Conservation (phyloP, 2,113 vertebrate genomes). For the Synodontis membranacea region DNA sequence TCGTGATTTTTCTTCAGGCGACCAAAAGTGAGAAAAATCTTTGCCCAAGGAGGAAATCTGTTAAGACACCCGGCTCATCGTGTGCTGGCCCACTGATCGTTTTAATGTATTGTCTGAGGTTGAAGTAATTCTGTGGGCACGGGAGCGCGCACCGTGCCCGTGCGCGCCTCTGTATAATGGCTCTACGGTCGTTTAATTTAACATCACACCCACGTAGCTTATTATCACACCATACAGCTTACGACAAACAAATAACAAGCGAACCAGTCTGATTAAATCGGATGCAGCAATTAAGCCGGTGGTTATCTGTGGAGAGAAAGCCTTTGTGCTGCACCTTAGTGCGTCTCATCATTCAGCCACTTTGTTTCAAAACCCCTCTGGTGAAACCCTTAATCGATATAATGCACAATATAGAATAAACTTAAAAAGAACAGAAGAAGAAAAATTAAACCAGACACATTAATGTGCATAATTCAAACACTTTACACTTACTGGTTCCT, state of each 20-base stretch:
- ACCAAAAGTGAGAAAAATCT: background rate
- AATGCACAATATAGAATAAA: no score
- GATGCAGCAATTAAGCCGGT: background rate
- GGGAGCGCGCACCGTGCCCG: conserved; percentile 16
- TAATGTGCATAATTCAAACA: background rate
- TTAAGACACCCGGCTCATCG: background rate
- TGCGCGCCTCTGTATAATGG: conserved; percentile 18
- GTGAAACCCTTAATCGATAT: conserved; percentile 5
- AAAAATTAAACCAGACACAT: background rate
- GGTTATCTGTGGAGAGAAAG: background rate
- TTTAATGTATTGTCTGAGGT: conserved; percentile 26
- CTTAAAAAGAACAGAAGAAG: background rate
- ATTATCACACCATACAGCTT: background rate
- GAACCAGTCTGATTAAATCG: background rate
- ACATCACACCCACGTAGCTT: background rate
- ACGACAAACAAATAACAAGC: background rate
- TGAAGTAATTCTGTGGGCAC: conserved; percentile 12
- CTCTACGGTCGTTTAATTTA: background rate
- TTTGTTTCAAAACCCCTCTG: background rate
- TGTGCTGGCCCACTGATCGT: background rate
- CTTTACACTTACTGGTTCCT: conserved; percentile 35
- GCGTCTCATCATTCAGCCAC: background rate
- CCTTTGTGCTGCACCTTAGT: background rate
- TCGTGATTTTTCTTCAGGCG: conserved; percentile 74
- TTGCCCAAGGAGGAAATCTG: background rate